Evolutionary conservation across 2,888 invertebrate genomes (phyloP).

Genomic region (Eupithecia abbreviata): DNA sequence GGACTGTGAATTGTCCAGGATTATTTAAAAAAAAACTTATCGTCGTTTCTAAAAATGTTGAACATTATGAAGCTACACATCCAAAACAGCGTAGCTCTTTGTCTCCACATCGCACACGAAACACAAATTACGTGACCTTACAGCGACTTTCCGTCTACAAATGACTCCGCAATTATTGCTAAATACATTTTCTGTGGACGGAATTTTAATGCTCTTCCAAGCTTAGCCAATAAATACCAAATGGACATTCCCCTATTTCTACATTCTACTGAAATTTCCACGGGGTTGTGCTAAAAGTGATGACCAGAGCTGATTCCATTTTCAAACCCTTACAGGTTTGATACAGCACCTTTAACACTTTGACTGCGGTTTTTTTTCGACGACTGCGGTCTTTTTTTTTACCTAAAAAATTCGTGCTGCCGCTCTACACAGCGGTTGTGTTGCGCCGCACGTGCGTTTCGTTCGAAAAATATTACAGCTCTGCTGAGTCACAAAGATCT

Average conservation of each 20-base stretch:
- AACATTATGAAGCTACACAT: constrained; percentile 11
- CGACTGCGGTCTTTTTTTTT: no score
- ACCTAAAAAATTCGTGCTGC: no score
- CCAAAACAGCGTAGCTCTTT: constrained; percentile 14
- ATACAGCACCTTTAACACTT: not conserved
- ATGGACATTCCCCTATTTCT: not conserved
- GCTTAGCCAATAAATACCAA: not conserved
- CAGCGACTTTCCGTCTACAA: constrained; percentile 37
- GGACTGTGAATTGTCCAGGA: no score
- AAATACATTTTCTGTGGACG: constrained; percentile 15
- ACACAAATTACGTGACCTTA: constrained; percentile 41
- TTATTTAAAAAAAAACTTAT: not conserved
- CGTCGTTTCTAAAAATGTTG: not conserved
- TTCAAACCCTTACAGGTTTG: not conserved
- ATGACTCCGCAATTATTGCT: constrained; percentile 36
- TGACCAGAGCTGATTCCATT: not conserved
- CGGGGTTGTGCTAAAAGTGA: not conserved
- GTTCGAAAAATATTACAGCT: no score
- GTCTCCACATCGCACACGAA: constrained; percentile 31
- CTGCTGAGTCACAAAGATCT: no score
- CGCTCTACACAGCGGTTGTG: no score
- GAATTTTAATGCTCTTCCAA: constrained; percentile 10
- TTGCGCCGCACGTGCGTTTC: no score
- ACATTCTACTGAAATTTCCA: not conserved
- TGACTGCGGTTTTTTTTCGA: no score